Conservation (phyloP, 2,888 invertebrate genomes). For the Melanophora roralis region DNA sequence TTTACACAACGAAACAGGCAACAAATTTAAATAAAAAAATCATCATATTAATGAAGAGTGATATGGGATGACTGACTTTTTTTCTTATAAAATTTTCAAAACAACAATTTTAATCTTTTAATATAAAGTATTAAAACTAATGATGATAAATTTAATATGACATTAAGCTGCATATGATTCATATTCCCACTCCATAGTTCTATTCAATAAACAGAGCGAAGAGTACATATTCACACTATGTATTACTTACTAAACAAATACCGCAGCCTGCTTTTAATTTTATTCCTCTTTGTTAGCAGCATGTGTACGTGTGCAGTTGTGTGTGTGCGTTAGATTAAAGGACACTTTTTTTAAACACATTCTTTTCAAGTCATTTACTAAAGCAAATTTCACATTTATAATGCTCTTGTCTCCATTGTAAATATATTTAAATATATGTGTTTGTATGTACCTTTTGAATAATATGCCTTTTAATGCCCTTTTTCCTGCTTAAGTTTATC, state of each 20-base stretch:
- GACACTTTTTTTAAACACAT: conserved; percentile 35
- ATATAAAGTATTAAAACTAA: conserved; percentile 45
- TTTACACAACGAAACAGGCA: not conserved
- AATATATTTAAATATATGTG: not conserved
- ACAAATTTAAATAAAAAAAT: conserved; percentile 39
- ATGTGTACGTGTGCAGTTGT: not conserved
- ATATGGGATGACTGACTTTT: conserved; percentile 45
- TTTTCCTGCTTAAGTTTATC: not conserved
- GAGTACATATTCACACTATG: not conserved
- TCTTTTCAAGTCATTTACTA: conserved; percentile 44
- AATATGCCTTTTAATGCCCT: not conserved
- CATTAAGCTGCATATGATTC: not conserved
- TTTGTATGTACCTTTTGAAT: not conserved
- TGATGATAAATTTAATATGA: conserved; percentile 50
- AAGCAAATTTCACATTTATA: conserved; percentile 39
- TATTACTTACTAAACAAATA: not conserved
- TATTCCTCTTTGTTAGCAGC: not conserved
- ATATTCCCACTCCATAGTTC: not conserved
- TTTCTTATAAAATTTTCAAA: not conserved
- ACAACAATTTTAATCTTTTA: not conserved
- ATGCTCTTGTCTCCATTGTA: conserved; percentile 20
- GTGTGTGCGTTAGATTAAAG: not conserved
- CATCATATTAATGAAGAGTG: conserved; percentile 51
- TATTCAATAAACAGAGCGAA: not conserved
- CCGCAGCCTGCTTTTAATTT: not conserved